Evolutionary conservation across 2,888 invertebrate species (phyloP).

Genomic region (Serripes groenlandicus): DNA sequence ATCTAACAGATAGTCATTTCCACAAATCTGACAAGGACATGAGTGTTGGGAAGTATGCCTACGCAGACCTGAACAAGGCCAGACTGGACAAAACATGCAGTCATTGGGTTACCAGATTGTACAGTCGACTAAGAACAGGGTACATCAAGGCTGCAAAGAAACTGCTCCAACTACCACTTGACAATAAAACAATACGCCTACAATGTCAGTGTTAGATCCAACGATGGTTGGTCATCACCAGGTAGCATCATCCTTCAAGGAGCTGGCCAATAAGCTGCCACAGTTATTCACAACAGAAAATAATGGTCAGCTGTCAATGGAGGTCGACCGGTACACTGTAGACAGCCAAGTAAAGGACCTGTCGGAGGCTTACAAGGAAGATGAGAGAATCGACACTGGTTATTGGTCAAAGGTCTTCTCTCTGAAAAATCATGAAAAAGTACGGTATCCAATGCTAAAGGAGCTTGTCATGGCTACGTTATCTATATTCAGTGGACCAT

Average conservation of each 20-base stretch:
- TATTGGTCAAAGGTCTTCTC: slow-evolving; percentile 32
- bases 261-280: slow-evolving; percentile 3
- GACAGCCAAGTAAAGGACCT: slow-evolving; percentile 27
- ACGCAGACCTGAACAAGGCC: slow-evolving; percentile 30
- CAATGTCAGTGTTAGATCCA: slow-evolving; percentile 40
- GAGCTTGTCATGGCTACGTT: slow-evolving; percentile 17
- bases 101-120: slow-evolving; percentile 30
- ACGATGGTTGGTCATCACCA: slow-evolving; percentile 34
- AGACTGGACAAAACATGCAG: slow-evolving; percentile 31
- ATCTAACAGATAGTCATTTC: slow-evolving; percentile 24
- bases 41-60: slow-evolving; percentile 44
- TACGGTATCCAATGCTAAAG: slow-evolving; percentile 30
- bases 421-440: slow-evolving; percentile 16
- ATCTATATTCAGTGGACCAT: slow-evolving; percentile 39
- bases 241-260: slow-evolving; percentile 4
- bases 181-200: slow-evolving; percentile 24
- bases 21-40: slow-evolving; percentile 48
- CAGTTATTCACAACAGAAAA: slow-evolving; percentile 7
- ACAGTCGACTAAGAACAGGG: slow-evolving; percentile 20
- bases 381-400: slow-evolving; percentile 23
- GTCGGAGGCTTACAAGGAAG: neutral
- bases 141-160: slow-evolving; percentile 43
- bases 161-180: slow-evolving; percentile 20
- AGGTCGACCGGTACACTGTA: slow-evolving; percentile 16
- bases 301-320: slow-evolving; percentile 12